Conservation (phyloP, 2,797 vertebrate species). For the Rhinatrema bivittatum region DNA sequence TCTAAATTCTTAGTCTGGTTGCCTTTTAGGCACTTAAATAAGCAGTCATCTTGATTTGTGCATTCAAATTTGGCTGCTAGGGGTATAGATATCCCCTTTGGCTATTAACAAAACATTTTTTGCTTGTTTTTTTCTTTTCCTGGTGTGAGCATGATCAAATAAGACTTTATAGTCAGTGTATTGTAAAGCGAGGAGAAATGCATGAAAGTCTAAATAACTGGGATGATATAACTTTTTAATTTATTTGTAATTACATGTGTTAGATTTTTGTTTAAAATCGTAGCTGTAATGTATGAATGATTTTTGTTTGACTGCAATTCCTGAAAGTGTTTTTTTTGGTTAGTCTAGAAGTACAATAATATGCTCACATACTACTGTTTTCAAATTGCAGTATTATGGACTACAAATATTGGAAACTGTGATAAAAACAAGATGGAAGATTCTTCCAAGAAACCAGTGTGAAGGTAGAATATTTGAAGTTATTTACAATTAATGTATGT, state of each 20-base stretch:
- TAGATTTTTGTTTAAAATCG: conserved; percentile 50
- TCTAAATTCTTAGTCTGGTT: conserved; percentile 58
- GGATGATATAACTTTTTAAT: conserved; percentile 51
- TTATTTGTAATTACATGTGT: conserved; percentile 56
- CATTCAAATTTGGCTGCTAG: conserved; percentile 52
- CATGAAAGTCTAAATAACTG: conserved; percentile 81
- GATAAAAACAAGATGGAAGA: conserved; percentile 99
- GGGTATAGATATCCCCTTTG: conserved; percentile 52
- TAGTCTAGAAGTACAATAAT: conserved; percentile 21
- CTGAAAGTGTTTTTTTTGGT: conserved; percentile 33
- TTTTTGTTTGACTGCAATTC: conserved; percentile 59
- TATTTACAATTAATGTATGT: too few species aligned
- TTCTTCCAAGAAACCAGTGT: conserved; percentile 93
- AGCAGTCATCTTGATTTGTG: conserved; percentile 49
- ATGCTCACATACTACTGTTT: conserved; percentile 56
- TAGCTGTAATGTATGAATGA: conserved; percentile 50
- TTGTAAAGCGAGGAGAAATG: conserved; percentile 66
- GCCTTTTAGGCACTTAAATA: conserved; percentile 37
- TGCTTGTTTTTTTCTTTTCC: conserved; percentile 42
- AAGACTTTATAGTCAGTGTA: conserved; percentile 74
- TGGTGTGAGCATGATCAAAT: conserved; percentile 91
- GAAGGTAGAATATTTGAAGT: conserved; percentile 68
- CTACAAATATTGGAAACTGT: conserved; percentile 96
- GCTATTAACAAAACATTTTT: conserved; percentile 46
- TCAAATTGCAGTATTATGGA: conserved; percentile 95